Base-by-base conservation (phyloP, 92 coral and sea anemone species). In the Anthopleura xanthogrammica region DNA sequence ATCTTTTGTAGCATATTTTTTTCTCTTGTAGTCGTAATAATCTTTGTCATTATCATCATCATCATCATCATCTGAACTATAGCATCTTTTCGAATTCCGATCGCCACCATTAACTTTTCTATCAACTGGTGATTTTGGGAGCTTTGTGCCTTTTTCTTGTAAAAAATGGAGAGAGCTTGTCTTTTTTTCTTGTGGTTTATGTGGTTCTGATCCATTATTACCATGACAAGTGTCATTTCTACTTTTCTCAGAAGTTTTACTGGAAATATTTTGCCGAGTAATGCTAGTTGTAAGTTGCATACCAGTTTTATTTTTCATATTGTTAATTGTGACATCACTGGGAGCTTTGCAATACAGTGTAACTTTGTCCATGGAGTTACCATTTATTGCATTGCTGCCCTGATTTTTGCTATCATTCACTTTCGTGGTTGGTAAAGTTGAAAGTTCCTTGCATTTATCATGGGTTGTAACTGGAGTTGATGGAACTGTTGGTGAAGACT, bases 1-100 rank as follows among this genome's bases (percentile, higher is more conserved):
- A 66, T 85, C 83, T 75, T 71, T 81, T 42, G 54, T 72, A 17
- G 77, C 17, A 39, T 54, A 43, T 39, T 36, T 40, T 56, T 73
- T 81, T 52, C 24, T 65, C 70, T 64, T 72, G 71, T 88, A 85
- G 72, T 72, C 70, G 42, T 70, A 80, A 50, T 80, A 64, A 70
- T 75, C 66, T 11, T 12, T 73, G 19, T 71, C 68, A 76, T 89
- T 60, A 56, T 71, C 77, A 17, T 87, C 68, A 19, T 87, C 71
- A 19, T 87, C 71, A 65, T 85, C 78, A 75, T 75, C 78, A 16
- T 75, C 78, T 36, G 36, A 76, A 52, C 48, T 65, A 36, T 17
- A 41, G 84, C 58, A 40, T 87, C 77, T 24, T 80, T 78, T 71
- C 23, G 58, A 52, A 13, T 87, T 79, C 22, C 43, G 23, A 48